A percentile compares a stretch with the other conserved stretches of the same genome.
phyloP scores from a whole-genome alignment of 1,140 invertebrate species.

The Drosophila lowei region DNA sequence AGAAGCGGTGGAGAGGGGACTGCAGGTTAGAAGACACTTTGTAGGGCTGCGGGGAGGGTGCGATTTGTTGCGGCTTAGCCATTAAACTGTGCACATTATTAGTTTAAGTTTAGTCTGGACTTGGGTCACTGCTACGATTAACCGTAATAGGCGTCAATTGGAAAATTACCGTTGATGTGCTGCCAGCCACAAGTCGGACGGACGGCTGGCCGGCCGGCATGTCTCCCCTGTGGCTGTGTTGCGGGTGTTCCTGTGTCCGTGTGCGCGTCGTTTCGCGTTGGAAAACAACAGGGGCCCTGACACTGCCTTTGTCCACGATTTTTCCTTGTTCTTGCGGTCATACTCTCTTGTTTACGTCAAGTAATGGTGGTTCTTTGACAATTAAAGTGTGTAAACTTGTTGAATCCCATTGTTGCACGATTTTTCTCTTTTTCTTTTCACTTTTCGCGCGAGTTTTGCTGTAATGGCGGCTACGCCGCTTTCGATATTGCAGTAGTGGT shows the following conservation, averaged over 20 bases:
- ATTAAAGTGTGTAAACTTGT: too few relatives aligned
- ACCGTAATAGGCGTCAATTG: conserved; percentile 80
- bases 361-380: too few relatives aligned
- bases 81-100: conserved; percentile 79
- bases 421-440: too few relatives aligned
- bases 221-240: background rate
- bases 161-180: conserved; percentile 70
- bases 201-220: conserved; percentile 11
- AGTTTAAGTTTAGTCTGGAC: conserved; percentile 77
- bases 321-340: too few relatives aligned
- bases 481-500: too few relatives aligned
- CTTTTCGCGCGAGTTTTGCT: too few relatives aligned
- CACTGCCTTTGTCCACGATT: background rate
- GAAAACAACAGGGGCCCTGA: conserved; percentile 41
- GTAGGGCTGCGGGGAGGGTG: conserved; percentile 40
- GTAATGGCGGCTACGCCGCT: too few relatives aligned
- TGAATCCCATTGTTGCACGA: too few relatives aligned
- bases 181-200: conserved; percentile 54
- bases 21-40: conserved; percentile 4
- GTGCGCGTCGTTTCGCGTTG: background rate
- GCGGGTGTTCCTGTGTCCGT: background rate
- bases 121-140: conserved; percentile 81
- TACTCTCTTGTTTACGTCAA: too few relatives aligned
- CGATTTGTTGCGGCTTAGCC: conserved; percentile 76
- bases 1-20: background rate